Evolutionary conservation across 2,113 vertebrate species (phyloP), one percentile per base, ranked within the genome.

Genomic region (Patagioenas fasciata): DNA sequence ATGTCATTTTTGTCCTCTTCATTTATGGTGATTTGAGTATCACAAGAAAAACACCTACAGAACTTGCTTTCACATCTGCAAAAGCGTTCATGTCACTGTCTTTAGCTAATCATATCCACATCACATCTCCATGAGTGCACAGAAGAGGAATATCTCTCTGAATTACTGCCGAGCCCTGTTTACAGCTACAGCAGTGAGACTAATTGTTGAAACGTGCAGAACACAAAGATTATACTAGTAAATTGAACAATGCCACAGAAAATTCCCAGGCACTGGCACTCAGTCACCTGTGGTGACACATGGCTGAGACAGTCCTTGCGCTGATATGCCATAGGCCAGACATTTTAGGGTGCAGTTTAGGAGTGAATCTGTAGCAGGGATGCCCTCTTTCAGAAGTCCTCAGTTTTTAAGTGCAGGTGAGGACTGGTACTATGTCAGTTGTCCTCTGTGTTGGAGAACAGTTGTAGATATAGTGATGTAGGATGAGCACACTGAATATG

Each of bases 331-430:
- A 14, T 26, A 64, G 28, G 28, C 12, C 28, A 50, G 16, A 13
- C 28, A 10, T 25, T 85, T 71, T n/a, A 58, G 28, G 51, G 58
- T 32, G 44, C 42, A 51, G 15, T 58, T 71, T 32, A 5, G 44
- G 72, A 48, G 42, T 15, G 50, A 38, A 47, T 57, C 26, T 38
- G 32, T 23, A 74, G 28, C 53, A 61, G 24, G 29, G 8, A 61
- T 54, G 48, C 13, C 32, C 4, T 53, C 19, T 82, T 82, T 47
- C 24, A 38, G 54, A 75, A 61, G 12, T 75, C 61, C 32, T 69
- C 29, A 5, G 61, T 47, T 6, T 60, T 0, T 31, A 31, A 38
- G 23, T 67, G 38, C 2, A 1, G 7, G 8, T 61, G n/a, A 15
- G 29, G 36, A 24, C 28, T 67, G 32, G 24, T 69, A 48, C 32